phyloP scores from a whole-genome alignment of 2,888 invertebrate genomes.

The Lamproptera curius region DNA sequence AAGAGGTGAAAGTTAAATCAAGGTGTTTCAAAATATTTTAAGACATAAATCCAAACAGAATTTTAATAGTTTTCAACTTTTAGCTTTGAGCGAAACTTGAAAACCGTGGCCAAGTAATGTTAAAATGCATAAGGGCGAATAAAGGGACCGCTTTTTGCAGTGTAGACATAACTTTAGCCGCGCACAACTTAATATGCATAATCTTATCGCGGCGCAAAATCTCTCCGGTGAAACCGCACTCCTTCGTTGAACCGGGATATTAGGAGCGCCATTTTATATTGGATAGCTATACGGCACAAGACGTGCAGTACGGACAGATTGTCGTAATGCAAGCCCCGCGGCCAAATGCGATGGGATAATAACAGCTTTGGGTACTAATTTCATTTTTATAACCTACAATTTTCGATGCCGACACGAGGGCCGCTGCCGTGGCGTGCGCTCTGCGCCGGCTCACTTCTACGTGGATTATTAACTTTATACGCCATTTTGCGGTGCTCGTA shows the following conservation, averaged over 20 bases:
- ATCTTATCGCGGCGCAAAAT: constrained; percentile 75
- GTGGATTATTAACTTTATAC: constrained; percentile 77
- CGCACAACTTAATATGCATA: constrained; percentile 77
- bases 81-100: neutral
- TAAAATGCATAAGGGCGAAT: constrained; percentile 49
- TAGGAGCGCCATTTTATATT: constrained; percentile 79
- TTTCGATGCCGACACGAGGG: constrained; percentile 77
- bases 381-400: constrained; percentile 79
- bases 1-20: no score
- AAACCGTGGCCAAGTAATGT: constrained; percentile 48
- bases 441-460: constrained; percentile 67
- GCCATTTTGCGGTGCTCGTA: constrained; percentile 75
- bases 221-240: constrained; percentile 66
- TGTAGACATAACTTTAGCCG: constrained; percentile 74
- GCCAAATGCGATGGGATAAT: constrained; percentile 79
- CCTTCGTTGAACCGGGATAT: constrained; percentile 74
- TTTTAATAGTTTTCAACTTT: no score
- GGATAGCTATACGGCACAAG: constrained; percentile 77
- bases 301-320: constrained; percentile 79
- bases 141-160: constrained; percentile 65
- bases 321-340: constrained; percentile 77
- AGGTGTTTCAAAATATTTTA: no score
- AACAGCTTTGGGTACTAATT: constrained; percentile 78
- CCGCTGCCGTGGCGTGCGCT: constrained; percentile 76
- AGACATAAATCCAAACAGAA: no score